A percentile compares a stretch with the other conserved stretches of the same genome.
phyloP scores from a whole-genome alignment of 1,140 invertebrate genomes.

The Drosophila tristis region DNA sequence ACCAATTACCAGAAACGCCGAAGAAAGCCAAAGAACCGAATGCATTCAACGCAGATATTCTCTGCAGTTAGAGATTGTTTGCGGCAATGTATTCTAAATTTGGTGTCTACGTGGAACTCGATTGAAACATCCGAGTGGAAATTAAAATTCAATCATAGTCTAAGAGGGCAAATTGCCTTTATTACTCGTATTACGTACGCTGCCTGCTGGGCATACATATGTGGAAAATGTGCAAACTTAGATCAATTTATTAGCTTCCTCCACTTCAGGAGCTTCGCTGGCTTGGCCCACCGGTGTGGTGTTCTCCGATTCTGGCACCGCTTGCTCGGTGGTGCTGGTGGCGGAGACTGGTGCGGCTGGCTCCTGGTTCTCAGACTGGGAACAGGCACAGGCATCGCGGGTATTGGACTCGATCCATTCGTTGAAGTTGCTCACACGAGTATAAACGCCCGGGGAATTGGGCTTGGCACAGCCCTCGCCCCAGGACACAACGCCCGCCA shows the following conservation, averaged over 20 bases:
- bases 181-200: slow-evolving; percentile 1
- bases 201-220: background rate
- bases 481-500: slow-evolving; percentile 90
- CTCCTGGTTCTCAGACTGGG: slow-evolving; percentile 17
- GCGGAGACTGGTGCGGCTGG: background rate
- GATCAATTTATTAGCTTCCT: slow-evolving; percentile 45
- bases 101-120: no score
- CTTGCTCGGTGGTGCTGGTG: slow-evolving; percentile 31
- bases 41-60: no score
- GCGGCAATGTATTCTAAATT: no score
- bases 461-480: slow-evolving; percentile 92
- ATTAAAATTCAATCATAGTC: no score
- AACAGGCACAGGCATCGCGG: slow-evolving; percentile 88
- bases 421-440: slow-evolving; percentile 90
- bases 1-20: no score
- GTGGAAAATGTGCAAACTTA: background rate
- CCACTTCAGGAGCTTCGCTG: slow-evolving; percentile 28
- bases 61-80: no score
- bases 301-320: slow-evolving; percentile 7
- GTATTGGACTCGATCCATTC: slow-evolving; percentile 90
- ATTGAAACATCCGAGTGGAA: no score
- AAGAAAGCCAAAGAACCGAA: no score
- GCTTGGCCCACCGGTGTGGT: slow-evolving; percentile 11
- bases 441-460: slow-evolving; percentile 93
- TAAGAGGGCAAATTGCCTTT: slow-evolving; percentile 1